Evolutionary conservation across 2,888 invertebrate genomes (phyloP), one percentile per base, ranked within the genome.

Genomic region (Meandrusa payeni): DNA sequence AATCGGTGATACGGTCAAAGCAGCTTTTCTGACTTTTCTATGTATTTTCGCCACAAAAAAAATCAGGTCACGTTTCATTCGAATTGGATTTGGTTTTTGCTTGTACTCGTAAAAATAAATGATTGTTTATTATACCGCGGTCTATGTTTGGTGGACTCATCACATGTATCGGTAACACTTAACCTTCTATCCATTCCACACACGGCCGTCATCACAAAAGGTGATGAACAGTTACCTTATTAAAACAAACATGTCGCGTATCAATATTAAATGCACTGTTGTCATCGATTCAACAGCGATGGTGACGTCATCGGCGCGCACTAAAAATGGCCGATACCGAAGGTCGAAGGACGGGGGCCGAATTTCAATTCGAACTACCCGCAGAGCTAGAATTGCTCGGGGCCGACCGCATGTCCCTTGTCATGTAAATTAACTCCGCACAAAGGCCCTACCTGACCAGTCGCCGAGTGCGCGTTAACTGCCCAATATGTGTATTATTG

Each of bases 401-500:
- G 31, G 32, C 33, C 13, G 26, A 7, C 19, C 24, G 33, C 23
- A 32, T 29, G 32, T 42, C 33, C 40, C 47, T 41, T 48, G 50
- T 50, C 47, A 52, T 52, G 51, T 47, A 52, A 53, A 55, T 51
- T 36, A 36, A 22, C 28, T 7, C 24, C 7, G 22, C 41, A 41
- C 41, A 41, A 41, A 34, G 23, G 41, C 27, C 41, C 41, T 22
- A 41, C 33, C 41, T 41, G 34, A 41, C 41, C 34, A 28, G 28
- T 41, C 13, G 15, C 23, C 11, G 15, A 11, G 20, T 10, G 11
- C 39, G 29, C 12, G 23, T 22, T 31, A 39, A 39, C 29, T 27
- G 12, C 15, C 6, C 33, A 22, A 22, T 20, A 19, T 41, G 28
- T 23, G 27, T 28, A 36, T 24, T 33, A 33, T 37, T 27, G 9